Base-by-base conservation (phyloP, 2,888 invertebrate species). In the Mesorhabditis belari region DNA sequence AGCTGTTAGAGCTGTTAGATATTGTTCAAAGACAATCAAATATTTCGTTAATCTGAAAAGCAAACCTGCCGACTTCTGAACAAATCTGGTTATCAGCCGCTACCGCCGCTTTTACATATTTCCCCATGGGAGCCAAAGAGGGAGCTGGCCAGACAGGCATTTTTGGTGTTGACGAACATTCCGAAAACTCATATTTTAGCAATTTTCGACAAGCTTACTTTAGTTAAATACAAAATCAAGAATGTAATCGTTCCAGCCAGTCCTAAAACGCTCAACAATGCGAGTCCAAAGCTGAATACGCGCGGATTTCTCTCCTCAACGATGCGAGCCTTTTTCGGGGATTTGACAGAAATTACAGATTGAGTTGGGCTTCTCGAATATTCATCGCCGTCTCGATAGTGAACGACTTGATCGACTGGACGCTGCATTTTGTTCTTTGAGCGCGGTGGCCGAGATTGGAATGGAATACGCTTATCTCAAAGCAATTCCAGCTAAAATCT, bases 21-120 rank as follows among this genome's bases (percentile, higher is more conserved):
- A 35, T 35, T 35, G 1, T 17, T 35, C 2, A n/a, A 35, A 17
- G n/a, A 35, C 44, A 24, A 26, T 26, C 9, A 26, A 24, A n/a
- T 35, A 2, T 12, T 3, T 2, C 2, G 12, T 21, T 2, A 3
- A 2, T 2, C n/a, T 9, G n/a, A 57, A 21, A 51, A 27, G 58
- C 68, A 64, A 65, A 77, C 77, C 65, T 66, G 35, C 74, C 77
- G 55, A 74, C 66, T 21, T 55, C 60, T 4, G 76, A 70, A 53
- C 77, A 77, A 12, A 66, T 62, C 27, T 60, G 57, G 5, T 73
- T 60, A 57, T 77, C 75, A 17, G 76, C 62, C 21, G 75, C 65
- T 5, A 76, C 74, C 6, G 73, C 66, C n/a, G 71, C 75, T 12
- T 65, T 66, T 12, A 64, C 57, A 57, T 74, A 77, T 4, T 54